Evolutionary conservation across 2,797 vertebrate species (phyloP), one percentile per base, ranked within the genome.

Genomic region (Protosalanx chinensis): DNA sequence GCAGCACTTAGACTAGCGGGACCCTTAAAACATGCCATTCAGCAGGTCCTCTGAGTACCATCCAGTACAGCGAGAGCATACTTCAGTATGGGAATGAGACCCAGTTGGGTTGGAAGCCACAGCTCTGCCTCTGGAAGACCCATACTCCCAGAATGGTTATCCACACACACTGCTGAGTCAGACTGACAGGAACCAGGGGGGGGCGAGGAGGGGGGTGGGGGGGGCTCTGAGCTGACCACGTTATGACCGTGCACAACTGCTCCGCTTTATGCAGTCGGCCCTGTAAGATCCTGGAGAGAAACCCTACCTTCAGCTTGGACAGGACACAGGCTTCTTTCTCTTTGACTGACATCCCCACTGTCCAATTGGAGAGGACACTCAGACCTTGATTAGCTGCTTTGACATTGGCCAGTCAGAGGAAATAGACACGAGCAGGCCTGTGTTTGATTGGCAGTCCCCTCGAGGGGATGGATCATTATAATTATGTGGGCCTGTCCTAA

Each of bases 401-500:
- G 18, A 4, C 20, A 29, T 60, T 20, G 20, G 18, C 71, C 35
- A 58, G 32, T 51, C 12, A 58, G 63, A 68, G 68, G 41, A n/a
- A 37, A 46, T 27, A 20, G 2, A 20, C n/a, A 32, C 51, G 46
- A 18, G 30, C 46, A 33, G 8, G 20, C 15, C 35, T 18, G 56
- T 57, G 58, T 61, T 63, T 66, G 23, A 72, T 72, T 53, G 60
- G 70, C 60, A 62, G 60, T 30, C 49, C 60, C 57, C 46, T 68
- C 13, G 13, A 20, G 65, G 64, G 60, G 59, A 71, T 64, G 8
- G 58, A 72, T 70, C 57, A 68, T 57, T 33, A 58, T 57, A 53
- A 61, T 41, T 56, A 76, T 70, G 65, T 51, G 51, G 73, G 67
- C 70, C 62, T 32, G 32, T 62, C 23, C 67, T 58, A 72, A 72